phyloP scores from a whole-genome alignment of 2,888 invertebrate species.

The Alsophila aescularia region DNA sequence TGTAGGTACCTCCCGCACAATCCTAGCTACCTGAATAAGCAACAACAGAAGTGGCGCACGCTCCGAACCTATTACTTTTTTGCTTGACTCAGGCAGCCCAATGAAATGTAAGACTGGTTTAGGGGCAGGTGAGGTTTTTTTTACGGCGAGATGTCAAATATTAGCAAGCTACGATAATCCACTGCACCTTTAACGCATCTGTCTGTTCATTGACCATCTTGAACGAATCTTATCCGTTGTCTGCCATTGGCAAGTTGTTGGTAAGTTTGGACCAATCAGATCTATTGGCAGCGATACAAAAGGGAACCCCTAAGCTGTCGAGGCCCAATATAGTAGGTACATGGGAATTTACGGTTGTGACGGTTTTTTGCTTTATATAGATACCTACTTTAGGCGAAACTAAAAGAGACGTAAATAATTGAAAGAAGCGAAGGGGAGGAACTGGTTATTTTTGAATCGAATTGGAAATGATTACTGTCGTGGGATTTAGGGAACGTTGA shows the following conservation, averaged over 20 bases:
- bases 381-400: slow-evolving; percentile 8
- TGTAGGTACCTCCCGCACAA: too few species aligned
- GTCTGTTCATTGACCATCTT: slow-evolving; percentile 49
- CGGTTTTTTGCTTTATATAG: slow-evolving; percentile 24
- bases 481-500: neutral
- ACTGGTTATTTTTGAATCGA: slow-evolving; percentile 31
- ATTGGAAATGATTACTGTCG: neutral
- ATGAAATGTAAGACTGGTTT: slow-evolving; percentile 10
- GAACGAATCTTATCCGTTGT: slow-evolving; percentile 59
- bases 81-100: neutral
- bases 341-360: slow-evolving; percentile 21
- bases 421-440: slow-evolving; percentile 20
- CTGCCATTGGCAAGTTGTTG: slow-evolving; percentile 59
- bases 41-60: neutral
- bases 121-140: slow-evolving; percentile 57
- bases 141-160: slow-evolving; percentile 47
- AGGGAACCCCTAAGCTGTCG: slow-evolving; percentile 55
- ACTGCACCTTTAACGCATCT: slow-evolving; percentile 68
- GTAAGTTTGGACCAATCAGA: slow-evolving; percentile 60
- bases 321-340: slow-evolving; percentile 19
- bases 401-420: slow-evolving; percentile 31
- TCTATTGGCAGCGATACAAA: slow-evolving; percentile 48
- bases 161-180: slow-evolving; percentile 53
- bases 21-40: neutral
- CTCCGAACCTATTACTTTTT: slow-evolving; percentile 6